Percentiles rank a stretch among this genome's conserved stretches.
phyloP scores from a whole-genome alignment of 2,113 vertebrate species.

The Nannospalax galili region DNA sequence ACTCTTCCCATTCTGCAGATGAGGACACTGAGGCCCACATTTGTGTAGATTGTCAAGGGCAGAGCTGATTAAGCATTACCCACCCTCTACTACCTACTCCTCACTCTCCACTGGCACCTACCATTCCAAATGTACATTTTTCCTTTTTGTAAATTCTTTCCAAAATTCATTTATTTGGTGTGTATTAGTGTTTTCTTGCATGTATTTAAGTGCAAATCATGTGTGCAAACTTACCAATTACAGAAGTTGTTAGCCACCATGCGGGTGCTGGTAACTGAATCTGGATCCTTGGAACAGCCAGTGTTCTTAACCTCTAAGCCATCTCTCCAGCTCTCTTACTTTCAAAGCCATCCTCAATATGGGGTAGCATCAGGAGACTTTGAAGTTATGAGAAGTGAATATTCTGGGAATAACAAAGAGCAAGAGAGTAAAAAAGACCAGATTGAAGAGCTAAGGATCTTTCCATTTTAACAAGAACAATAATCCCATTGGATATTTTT shows the following conservation, averaged over 20 bases:
- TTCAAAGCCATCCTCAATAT: background rate
- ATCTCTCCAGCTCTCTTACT: background rate
- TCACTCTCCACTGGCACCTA: background rate
- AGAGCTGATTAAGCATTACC: background rate
- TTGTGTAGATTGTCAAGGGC: background rate
- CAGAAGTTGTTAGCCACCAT: too few relatives aligned
- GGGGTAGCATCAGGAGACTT: background rate
- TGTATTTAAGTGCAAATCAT: too few relatives aligned
- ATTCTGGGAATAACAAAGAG: background rate
- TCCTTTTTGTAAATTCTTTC: background rate
- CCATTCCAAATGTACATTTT: background rate
- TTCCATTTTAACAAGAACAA: conserved; percentile 30
- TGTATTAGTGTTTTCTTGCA: too few relatives aligned
- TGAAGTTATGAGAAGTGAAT: background rate
- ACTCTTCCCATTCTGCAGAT: background rate
- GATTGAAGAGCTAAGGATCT: background rate
- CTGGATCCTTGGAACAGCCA: too few relatives aligned
- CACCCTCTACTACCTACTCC: background rate
- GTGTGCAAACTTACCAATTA: too few relatives aligned
- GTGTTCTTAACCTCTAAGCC: too few relatives aligned
- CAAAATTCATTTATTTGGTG: too few relatives aligned
- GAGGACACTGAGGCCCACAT: background rate
- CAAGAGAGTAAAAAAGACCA: conserved; percentile 5
- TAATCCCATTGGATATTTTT: background rate
- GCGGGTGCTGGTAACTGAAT: too few relatives aligned